Evolutionary conservation across 2,113 vertebrate species (phyloP), one percentile per base, ranked within the genome.

Genomic region (Gadus macrocephalus): DNA sequence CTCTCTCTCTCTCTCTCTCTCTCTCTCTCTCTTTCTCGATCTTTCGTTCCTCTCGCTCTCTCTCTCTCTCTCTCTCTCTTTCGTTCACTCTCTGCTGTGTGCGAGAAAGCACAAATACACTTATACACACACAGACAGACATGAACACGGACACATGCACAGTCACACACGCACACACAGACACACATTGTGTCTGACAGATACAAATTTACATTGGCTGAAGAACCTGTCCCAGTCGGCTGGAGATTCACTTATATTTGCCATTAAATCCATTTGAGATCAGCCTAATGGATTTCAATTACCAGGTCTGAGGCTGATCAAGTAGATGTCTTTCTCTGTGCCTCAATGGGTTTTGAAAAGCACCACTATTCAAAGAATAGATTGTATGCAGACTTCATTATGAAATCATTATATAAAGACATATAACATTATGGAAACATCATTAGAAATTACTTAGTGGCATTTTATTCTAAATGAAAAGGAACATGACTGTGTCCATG

Each of bases 171-270:
- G 61, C 62, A 63, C 70, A 63, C 28, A 68, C 49, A 75, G 53
- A 65, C 27, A 72, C 12, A 73, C 65, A 70, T 58, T 70, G 58
- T 72, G 82, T 89, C 89, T 91, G 90, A 90, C 91, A 90, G 91
- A 93, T 90, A 94, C 91, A 92, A 90, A 94, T 93, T 93, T 93
- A 93, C 93, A 94, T 94, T 92, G 91, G 91, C 92, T 92, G 87
- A 87, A 89, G 80, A 76, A 86, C 90, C 89, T 81, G 86, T 90
- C 89, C 83, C 87, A 87, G n/a, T 89, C 89, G 92, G 92, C 90
- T 90, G 91, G 91, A 93, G 94, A 94, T 91, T 92, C 89, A 87
- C 91, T 95, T 92, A 93, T 94, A 92, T 95, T 96, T 94, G 92
- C 87, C 92, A 93, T 93, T 85, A 85, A 85, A 90, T 90, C 89